These are phyloP conservation scores for Platyura marginata DNA, from an alignment of 1,140 invertebrate species.

Conservation along the genomic window DNA sequence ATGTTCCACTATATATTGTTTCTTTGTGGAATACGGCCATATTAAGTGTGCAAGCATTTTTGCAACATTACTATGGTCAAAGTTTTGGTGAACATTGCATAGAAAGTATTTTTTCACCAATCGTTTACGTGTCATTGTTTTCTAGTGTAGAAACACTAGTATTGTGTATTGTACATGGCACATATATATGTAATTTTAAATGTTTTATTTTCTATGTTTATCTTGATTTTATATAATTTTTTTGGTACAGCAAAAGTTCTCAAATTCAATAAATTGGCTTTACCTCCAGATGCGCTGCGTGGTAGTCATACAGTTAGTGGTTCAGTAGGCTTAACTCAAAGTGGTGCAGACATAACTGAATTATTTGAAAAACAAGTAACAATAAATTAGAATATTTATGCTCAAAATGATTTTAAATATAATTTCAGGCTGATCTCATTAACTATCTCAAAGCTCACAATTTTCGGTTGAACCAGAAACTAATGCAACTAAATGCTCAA, in stretches of 20 bases:
- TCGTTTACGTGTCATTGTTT: constrained; percentile 33
- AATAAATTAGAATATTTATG: neutral
- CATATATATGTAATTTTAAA: constrained; percentile 35
- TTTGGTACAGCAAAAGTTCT: constrained; percentile 33
- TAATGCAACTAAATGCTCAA: constrained; percentile 22
- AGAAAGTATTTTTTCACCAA: constrained; percentile 32
- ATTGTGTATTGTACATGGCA: constrained; percentile 31
- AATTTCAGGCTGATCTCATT: constrained; percentile 27
- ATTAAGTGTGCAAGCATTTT: constrained; percentile 34
- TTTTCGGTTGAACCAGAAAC: constrained; percentile 25
- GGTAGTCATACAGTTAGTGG: constrained; percentile 27
- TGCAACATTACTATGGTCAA: constrained; percentile 40
- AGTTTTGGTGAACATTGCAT: constrained; percentile 37
- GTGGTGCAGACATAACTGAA: constrained; percentile 33
- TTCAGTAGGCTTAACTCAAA: constrained; percentile 35
- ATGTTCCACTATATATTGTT: constrained; percentile 37
- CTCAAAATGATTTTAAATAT: neutral
- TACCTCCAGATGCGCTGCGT: constrained; percentile 34
- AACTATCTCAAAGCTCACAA: constrained; percentile 29
- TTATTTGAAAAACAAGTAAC: constrained; percentile 41
- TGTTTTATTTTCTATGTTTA: constrained; percentile 6
- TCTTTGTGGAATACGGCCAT: constrained; percentile 40
- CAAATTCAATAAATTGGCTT: constrained; percentile 33
- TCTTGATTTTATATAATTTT: constrained; percentile 4
- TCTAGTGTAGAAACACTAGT: constrained; percentile 33